A percentile compares a stretch with the other conserved stretches of the same genome.
These are phyloP conservation scores for Zosterops lateralis DNA, from an alignment of 2,113 vertebrate genomes.

Conservation along the genomic window DNA sequence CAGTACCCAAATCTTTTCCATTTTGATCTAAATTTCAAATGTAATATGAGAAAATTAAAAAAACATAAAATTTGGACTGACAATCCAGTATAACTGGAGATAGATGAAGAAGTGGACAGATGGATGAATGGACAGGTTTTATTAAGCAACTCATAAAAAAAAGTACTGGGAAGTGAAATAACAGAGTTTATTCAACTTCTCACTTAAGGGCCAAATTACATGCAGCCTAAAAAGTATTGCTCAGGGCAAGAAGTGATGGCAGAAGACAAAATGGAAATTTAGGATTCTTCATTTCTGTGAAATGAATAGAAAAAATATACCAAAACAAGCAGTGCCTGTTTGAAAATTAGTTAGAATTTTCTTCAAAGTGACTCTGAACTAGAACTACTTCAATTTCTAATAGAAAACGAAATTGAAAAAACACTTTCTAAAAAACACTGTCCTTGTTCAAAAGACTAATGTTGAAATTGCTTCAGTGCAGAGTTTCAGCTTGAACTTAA, in stretches of 20 bases:
- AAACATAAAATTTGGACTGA: neutral
- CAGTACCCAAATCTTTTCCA: neutral
- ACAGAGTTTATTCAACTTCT: neutral
- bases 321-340: neutral
- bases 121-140: neutral
- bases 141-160: neutral
- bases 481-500: conserved; percentile 45
- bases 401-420: neutral
- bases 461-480: neutral
- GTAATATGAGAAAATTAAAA: neutral
- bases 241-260: neutral
- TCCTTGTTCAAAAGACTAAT: neutral
- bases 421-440: neutral
- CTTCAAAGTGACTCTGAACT: conserved; percentile 30
- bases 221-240: neutral
- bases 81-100: neutral
- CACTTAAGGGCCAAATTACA: neutral
- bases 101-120: neutral
- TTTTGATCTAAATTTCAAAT: neutral
- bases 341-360: conserved; percentile 45
- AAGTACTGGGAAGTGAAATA: neutral
- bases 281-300: neutral
- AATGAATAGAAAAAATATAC: neutral
- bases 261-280: conserved; percentile 30
- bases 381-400: neutral